phyloP scores from a whole-genome alignment of 1,140 invertebrate genomes.

The Lepidurus arcticus region DNA sequence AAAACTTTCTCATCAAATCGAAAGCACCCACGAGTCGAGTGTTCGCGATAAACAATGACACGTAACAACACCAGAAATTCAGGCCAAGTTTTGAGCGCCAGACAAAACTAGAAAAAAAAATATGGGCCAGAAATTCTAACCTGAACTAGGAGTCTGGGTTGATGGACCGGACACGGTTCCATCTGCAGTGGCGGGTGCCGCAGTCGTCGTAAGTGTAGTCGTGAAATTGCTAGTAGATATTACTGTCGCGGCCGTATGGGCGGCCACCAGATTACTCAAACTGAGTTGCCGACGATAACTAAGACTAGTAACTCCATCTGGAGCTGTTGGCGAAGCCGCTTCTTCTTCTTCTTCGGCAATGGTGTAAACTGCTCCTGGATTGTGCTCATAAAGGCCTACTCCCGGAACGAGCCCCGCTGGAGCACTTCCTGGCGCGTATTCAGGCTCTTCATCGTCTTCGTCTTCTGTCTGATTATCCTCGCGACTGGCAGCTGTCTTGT shows the following conservation, averaged over 20 bases:
- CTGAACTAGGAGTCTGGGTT: neutral
- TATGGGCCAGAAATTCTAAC: neutral
- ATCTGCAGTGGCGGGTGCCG: neutral
- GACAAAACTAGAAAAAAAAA: neutral
- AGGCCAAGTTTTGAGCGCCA: neutral
- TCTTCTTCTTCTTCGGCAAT: conserved; percentile 54
- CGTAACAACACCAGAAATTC: neutral
- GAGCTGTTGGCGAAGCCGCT: conserved; percentile 48
- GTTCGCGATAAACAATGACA: neutral
- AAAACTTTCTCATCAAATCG: no score
- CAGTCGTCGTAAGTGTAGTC: neutral
- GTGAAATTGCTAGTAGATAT: neutral
- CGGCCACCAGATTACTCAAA: conserved; percentile 22
- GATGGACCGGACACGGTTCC: neutral
- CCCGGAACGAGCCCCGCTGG: conserved; percentile 34
- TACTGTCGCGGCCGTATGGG: neutral
- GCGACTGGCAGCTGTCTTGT: conserved; percentile 24
- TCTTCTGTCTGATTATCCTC: conserved; percentile 26
- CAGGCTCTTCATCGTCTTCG: conserved; percentile 29
- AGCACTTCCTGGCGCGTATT: neutral
- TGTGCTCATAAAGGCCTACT: conserved; percentile 47
- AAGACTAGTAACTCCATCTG: conserved; percentile 48
- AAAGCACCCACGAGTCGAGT: neutral
- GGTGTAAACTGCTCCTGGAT: conserved; percentile 51
- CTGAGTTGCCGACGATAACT: conserved; percentile 39